Evolutionary conservation across 2,888 invertebrate genomes (phyloP).

Genomic region (Microctonus hyperodae): DNA sequence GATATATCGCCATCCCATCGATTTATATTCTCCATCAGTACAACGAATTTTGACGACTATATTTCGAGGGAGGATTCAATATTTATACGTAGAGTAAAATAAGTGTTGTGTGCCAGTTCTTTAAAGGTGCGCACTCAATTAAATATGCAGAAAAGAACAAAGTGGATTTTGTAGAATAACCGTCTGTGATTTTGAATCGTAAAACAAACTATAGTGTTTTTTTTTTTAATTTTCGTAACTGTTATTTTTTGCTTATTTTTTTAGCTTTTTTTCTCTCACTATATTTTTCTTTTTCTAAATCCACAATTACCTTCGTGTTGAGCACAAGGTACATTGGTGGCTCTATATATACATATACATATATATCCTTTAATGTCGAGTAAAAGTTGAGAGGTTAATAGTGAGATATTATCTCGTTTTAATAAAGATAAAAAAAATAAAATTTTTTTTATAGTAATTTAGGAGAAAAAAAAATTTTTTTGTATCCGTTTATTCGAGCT

Average conservation of each 20-base stretch:
- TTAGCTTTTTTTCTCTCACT: conserved; percentile 28
- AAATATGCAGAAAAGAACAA: conserved; percentile 38
- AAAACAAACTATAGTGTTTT: conserved; percentile 40
- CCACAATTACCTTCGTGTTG: conserved; percentile 27
- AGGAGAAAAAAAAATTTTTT: background rate
- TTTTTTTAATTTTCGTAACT: conserved; percentile 29
- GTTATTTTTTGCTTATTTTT: conserved; percentile 32
- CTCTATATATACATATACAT: background rate
- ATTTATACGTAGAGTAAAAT: conserved; percentile 54
- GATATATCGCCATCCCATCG: conserved; percentile 35
- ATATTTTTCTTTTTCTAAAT: conserved; percentile 26
- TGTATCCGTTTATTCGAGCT: conserved; percentile 23
- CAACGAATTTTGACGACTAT: conserved; percentile 41
- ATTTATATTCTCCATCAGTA: conserved; percentile 37
- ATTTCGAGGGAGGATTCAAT: conserved; percentile 25
- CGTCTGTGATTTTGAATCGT: conserved; percentile 55
- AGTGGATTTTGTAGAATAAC: conserved; percentile 40
- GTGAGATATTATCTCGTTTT: conserved; percentile 1
- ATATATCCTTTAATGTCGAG: background rate
- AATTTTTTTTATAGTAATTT: conserved; percentile 6
- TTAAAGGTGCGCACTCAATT: conserved; percentile 33
- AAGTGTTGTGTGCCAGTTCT: conserved; percentile 56
- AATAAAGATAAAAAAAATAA: too few relatives aligned
- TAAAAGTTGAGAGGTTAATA: background rate
- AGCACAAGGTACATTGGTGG: conserved; percentile 20